These are phyloP conservation scores for Chaetodon auriga DNA, from an alignment of 2,113 vertebrate species.

Conservation along the genomic window DNA sequence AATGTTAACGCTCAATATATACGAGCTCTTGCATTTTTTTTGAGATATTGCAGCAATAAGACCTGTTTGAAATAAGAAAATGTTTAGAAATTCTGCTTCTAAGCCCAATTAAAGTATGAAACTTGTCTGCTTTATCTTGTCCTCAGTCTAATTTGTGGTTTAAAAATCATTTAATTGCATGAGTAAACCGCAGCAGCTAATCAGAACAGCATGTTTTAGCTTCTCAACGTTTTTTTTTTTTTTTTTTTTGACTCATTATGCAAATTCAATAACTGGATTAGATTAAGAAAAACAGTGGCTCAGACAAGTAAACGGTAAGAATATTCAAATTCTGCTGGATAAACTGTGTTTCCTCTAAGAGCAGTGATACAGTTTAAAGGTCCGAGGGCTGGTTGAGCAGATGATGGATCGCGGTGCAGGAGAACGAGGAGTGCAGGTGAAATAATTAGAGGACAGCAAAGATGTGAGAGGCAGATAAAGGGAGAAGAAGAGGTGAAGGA, in stretches of 20 bases:
- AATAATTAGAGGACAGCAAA: slow-evolving; percentile 54
- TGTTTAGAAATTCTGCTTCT: slow-evolving; percentile 19
- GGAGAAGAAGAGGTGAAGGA: slow-evolving; percentile 29
- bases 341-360: neutral
- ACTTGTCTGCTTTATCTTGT: neutral
- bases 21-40: neutral
- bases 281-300: slow-evolving; percentile 14
- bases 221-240: slow-evolving; percentile 23
- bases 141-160: slow-evolving; percentile 37
- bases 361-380: slow-evolving; percentile 9
- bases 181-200: slow-evolving; percentile 23
- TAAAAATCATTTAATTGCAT: slow-evolving; percentile 31
- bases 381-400: slow-evolving; percentile 15
- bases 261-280: slow-evolving; percentile 50
- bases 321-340: neutral
- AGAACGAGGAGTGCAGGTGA: slow-evolving; percentile 24
- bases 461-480: slow-evolving; percentile 48
- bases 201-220: slow-evolving; percentile 39
- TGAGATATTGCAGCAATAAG: neutral
- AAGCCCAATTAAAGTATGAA: slow-evolving; percentile 35
- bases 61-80: slow-evolving; percentile 3
- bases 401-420: slow-evolving; percentile 38
- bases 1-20: neutral
- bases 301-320: neutral
- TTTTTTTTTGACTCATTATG: slow-evolving; percentile 25